Percentiles rank a stretch among this genome's conserved stretches.
Evolutionary conservation across 37 sponge, comb jelly and placozoan genomes (phyloP).

Genomic region (Spongilla lacustris): DNA sequence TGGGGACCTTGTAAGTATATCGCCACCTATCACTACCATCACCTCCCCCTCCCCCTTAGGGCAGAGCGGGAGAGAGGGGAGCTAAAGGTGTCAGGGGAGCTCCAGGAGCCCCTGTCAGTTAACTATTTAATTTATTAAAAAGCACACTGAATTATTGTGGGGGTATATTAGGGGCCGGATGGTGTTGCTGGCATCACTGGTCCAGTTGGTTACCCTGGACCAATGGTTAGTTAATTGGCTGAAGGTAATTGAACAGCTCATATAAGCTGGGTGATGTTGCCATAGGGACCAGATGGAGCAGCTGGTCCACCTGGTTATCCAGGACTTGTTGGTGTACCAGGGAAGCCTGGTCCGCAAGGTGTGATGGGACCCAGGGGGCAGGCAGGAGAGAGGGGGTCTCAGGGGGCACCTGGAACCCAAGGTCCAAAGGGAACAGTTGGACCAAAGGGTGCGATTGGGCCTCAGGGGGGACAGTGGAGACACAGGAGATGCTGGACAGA

Average conservation of each 20-base stretch:
- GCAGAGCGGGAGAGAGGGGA: slow-evolving; percentile 55
- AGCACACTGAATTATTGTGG: background rate
- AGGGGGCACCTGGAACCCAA: slow-evolving; percentile 15
- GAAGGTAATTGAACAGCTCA: background rate
- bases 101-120: slow-evolving; percentile 38
- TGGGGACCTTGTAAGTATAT: slow-evolving; percentile 51
- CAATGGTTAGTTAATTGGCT: background rate
- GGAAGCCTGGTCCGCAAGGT: slow-evolving; percentile 55
- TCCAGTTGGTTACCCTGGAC: slow-evolving; percentile 22
- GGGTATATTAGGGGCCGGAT: background rate
- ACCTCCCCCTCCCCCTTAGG: slow-evolving; percentile 2
- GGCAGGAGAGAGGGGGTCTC: slow-evolving; percentile 44
- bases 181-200: slow-evolving; percentile 36
- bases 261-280: background rate
- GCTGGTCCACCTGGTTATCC: slow-evolving; percentile 56
- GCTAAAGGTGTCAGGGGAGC: slow-evolving; percentile 40
- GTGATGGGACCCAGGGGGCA: slow-evolving; percentile 20
- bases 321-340: slow-evolving; percentile 60
- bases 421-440: slow-evolving; percentile 42
- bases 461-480: slow-evolving; percentile 39
- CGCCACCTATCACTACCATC: no score
- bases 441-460: slow-evolving; percentile 29
- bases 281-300: slow-evolving; percentile 34
- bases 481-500: slow-evolving; percentile 40
- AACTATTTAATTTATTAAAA: background rate